Evolutionary conservation across 2,888 invertebrate genomes (phyloP).

Genomic region (Amblyteles armatorius): DNA sequence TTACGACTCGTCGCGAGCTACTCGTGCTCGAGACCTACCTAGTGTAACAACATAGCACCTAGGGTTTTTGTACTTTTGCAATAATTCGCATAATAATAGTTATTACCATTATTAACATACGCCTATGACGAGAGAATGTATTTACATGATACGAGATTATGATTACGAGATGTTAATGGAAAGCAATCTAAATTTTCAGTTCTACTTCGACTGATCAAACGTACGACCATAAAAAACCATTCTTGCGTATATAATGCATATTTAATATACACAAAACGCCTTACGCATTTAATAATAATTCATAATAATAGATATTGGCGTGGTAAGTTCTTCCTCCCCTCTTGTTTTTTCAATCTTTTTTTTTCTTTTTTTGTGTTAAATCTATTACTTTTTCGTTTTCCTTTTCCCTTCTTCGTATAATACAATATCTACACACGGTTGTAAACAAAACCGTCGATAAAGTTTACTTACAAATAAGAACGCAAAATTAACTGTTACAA

Average conservation of each 20-base stretch:
- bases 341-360: not conserved
- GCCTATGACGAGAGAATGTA: constrained; percentile 80
- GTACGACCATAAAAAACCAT: constrained; percentile 71
- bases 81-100: constrained; percentile 83
- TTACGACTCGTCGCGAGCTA: constrained; percentile 66
- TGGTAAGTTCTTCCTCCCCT: constrained; percentile 70
- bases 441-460: constrained; percentile 76
- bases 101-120: constrained; percentile 75
- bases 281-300: constrained; percentile 74
- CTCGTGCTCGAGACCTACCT: constrained; percentile 74
- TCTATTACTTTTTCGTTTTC: constrained; percentile 62
- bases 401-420: constrained; percentile 73
- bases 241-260: constrained; percentile 70
- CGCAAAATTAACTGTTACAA: constrained; percentile 77
- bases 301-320: constrained; percentile 76
- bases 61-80: constrained; percentile 84
- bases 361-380: constrained; percentile 63
- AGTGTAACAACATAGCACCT: constrained; percentile 84
- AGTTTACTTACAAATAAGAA: constrained; percentile 76
- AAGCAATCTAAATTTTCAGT: constrained; percentile 73
- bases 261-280: constrained; percentile 77
- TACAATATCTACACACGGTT: constrained; percentile 82
- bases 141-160: constrained; percentile 81
- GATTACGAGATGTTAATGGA: constrained; percentile 78
- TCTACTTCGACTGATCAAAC: constrained; percentile 70